Base-by-base conservation (phyloP, 2,888 invertebrate genomes). In the Nymphalis c-album region DNA sequence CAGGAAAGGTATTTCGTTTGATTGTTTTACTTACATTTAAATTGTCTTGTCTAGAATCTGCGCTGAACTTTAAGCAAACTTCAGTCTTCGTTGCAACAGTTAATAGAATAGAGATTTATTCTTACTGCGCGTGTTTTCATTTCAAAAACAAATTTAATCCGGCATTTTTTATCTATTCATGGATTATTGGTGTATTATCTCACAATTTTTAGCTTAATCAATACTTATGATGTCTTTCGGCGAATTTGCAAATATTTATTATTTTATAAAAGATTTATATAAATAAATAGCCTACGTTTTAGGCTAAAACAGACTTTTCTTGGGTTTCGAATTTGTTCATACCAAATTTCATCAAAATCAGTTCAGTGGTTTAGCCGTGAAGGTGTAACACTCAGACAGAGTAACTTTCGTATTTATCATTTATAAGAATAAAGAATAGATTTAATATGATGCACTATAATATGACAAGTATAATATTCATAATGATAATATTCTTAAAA, bases 61-160 rank as follows among this genome's bases (percentile, higher is more conserved):
- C 63, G 53, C 47, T 53, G 13, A 35, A 63, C 64, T 63, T 70
- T 72, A 71, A 74, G 72, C 68, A 76, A 78, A 75, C 73, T 76
- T 73, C 57, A 73, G 72, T 71, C 68, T 73, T 26, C 76, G 67
- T 73, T 73, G 71, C 64, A 48, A 57, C 55, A 47, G 75, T 76
- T 78, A 79, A 77, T 78, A 74, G 75, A 79, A 76, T 74, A 74
- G 69, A 75, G 71, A 78, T 78, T 77, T 76, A 76, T 75, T 60
- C 50, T 68, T 55, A 60, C 60, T n/a, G 75, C 70, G 72, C 74
- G 72, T 73, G 76, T 66, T 75, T 73, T 70, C 61, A 73, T 79
- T 74, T 71, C 63, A 47, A 68, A n/a, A 73, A 73, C 72, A 75
- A 75, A 73, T 75, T 72, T 71, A 74, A 76, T 75, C 66, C 48